Conservation (phyloP, 2,797 vertebrate genomes). For the Spinibarbus caldwelli region DNA sequence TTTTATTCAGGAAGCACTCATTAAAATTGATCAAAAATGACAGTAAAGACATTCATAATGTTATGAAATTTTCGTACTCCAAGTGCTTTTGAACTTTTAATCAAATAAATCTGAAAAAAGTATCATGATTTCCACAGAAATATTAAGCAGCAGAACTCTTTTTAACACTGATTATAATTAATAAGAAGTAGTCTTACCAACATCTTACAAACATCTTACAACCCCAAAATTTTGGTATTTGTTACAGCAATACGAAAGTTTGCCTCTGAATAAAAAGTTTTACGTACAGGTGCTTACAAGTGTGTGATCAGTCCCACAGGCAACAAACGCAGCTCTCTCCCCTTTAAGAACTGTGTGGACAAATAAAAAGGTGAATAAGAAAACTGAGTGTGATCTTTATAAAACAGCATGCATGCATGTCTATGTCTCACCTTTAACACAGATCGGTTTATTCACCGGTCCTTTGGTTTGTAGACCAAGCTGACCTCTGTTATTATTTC, state of each 20-base stretch:
- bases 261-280: background rate
- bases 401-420: conserved; percentile 18
- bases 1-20: background rate
- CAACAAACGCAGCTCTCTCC: conserved; percentile 85
- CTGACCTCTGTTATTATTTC: conserved; percentile 86
- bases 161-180: background rate
- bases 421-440: conserved; percentile 87
- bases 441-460: conserved; percentile 80
- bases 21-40: background rate
- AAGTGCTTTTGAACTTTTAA: too few relatives aligned
- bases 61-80: background rate
- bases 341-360: conserved; percentile 82
- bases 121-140: background rate
- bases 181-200: too few relatives aligned
- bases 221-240: too few relatives aligned
- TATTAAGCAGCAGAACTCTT: background rate
- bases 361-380: background rate
- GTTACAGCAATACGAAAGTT: too few relatives aligned
- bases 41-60: background rate
- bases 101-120: background rate
- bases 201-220: too few relatives aligned
- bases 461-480: conserved; percentile 83
- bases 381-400: background rate
- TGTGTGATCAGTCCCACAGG: conserved; percentile 90
- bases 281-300: conserved; percentile 87